Evolutionary conservation across 1,140 invertebrate genomes (phyloP).

Genomic region (Atta cephalotes): DNA sequence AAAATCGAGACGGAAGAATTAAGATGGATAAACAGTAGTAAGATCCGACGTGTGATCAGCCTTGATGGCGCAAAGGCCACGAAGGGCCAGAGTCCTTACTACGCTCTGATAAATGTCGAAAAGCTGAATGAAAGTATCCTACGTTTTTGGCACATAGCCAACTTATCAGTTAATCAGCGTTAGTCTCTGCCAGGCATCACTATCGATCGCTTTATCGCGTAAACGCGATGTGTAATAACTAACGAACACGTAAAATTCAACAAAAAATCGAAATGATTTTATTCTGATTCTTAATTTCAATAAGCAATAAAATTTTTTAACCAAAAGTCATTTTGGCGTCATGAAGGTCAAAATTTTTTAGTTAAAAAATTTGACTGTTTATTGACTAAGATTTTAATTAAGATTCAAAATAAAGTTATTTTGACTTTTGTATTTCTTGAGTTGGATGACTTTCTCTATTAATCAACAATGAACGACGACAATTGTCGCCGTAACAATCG

Average conservation of each 20-base stretch:
- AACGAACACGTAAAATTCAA: too few species aligned
- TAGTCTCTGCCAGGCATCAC: not conserved
- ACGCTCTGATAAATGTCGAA: slow-evolving; percentile 6
- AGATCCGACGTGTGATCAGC: not conserved
- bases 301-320: too few species aligned
- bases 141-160: slow-evolving; percentile 57
- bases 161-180: slow-evolving; percentile 65
- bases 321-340: too few species aligned
- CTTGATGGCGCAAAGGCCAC: not conserved
- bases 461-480: slow-evolving; percentile 1
- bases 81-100: not conserved
- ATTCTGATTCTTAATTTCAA: too few species aligned
- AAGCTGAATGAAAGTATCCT: slow-evolving; percentile 70
- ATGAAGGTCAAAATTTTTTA: too few species aligned
- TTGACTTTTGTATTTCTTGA: too few species aligned
- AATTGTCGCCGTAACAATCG: not conserved
- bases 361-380: too few species aligned
- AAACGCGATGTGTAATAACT: not conserved
- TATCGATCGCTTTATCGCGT: slow-evolving; percentile 47
- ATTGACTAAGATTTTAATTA: too few species aligned
- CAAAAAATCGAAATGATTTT: too few species aligned
- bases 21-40: not conserved
- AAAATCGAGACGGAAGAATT: not conserved
- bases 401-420: too few species aligned
- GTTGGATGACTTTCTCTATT: not conserved